phyloP scores from a whole-genome alignment of 2,888 invertebrate species.

The Spodoptera exigua region DNA sequence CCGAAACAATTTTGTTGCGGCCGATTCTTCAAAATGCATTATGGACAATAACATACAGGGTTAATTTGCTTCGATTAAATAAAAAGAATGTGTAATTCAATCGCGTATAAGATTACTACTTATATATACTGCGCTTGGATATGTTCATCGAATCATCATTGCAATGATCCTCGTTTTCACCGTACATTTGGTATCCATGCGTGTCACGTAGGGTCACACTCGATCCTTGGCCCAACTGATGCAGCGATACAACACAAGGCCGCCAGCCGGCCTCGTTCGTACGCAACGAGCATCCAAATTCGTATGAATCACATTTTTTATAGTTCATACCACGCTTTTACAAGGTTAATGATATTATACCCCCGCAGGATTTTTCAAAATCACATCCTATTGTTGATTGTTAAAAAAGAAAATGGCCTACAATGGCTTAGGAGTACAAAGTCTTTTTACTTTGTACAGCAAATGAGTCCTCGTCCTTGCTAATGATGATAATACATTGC shows the following conservation, averaged over 20 bases:
- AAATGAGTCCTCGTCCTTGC: background rate
- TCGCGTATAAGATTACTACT: background rate
- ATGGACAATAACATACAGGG: conserved; percentile 24
- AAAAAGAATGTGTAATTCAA: background rate
- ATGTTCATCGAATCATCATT: conserved; percentile 16
- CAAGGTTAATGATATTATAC: conserved; percentile 73
- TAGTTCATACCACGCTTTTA: conserved; percentile 62
- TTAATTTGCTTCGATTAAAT: conserved; percentile 13
- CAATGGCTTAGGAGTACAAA: background rate
- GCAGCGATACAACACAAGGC: conserved; percentile 77
- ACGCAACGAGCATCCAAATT: conserved; percentile 82
- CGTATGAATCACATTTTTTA: conserved; percentile 72
- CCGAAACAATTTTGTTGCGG: conserved; percentile 34
- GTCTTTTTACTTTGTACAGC: background rate
- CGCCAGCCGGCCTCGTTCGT: conserved; percentile 76
- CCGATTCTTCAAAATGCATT: conserved; percentile 30
- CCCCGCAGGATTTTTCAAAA: conserved; percentile 50
- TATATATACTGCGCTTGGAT: conserved; percentile 1
- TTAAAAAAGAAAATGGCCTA: conserved; percentile 27
- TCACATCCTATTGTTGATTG: conserved; percentile 40
- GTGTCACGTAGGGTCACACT: conserved; percentile 71
- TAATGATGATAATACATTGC: conserved; percentile 5
- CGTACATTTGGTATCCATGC: conserved; percentile 61
- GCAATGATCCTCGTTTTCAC: conserved; percentile 47
- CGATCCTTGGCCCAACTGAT: conserved; percentile 80